Evolutionary conservation across 2,113 vertebrate species (phyloP).

Genomic region (Lophochroa leadbeateri): DNA sequence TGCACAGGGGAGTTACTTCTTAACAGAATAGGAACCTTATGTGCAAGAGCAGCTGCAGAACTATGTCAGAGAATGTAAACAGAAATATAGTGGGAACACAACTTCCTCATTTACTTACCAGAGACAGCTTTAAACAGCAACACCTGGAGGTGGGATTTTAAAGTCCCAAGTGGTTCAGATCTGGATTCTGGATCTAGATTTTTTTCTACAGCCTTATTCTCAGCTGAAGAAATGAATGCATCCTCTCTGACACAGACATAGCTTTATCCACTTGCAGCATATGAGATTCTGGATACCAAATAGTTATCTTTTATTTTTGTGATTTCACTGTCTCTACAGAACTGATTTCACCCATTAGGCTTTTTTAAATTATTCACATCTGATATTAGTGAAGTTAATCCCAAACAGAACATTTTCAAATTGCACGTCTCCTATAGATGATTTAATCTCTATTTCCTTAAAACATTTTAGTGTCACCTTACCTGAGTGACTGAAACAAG

Average conservation of each 20-base stretch:
- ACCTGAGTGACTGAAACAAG: constrained; percentile 85
- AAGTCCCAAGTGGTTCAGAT: background rate
- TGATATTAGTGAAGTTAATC: constrained; percentile 4
- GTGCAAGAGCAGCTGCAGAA: background rate
- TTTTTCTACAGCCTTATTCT: background rate
- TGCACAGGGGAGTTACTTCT: background rate
- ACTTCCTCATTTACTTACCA: background rate
- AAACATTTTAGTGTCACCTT: constrained; percentile 73
- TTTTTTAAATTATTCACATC: constrained; percentile 23
- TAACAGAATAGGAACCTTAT: background rate
- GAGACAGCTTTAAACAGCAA: background rate
- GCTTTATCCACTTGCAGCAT: background rate
- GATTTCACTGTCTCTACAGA: constrained; percentile 14
- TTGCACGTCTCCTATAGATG: background rate
- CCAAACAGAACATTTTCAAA: background rate
- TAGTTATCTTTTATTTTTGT: background rate
- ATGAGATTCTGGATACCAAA: background rate
- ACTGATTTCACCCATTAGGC: background rate
- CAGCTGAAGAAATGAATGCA: background rate
- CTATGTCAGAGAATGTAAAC: background rate
- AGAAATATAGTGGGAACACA: background rate
- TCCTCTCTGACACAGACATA: background rate
- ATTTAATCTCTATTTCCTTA: constrained; percentile 51
- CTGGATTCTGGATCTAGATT: background rate
- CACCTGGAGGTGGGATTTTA: background rate